Percentiles rank a stretch among this genome's conserved stretches.
Evolutionary conservation across 1,140 invertebrate species (phyloP).

Genomic region (Heliconius hermathena): DNA sequence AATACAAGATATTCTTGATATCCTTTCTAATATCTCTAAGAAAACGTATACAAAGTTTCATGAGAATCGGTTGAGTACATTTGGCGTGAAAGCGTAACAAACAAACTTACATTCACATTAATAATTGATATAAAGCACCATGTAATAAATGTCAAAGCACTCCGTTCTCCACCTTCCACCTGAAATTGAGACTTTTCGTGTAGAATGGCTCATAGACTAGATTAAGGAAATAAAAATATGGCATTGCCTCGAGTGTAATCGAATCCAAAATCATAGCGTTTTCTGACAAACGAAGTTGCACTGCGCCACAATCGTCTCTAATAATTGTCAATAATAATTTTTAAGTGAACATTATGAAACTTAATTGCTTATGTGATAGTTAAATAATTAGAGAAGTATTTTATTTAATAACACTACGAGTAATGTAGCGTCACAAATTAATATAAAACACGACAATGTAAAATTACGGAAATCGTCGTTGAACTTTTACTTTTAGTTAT

Average conservation of each 20-base stretch:
- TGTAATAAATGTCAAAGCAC: neutral
- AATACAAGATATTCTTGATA: too few species aligned
- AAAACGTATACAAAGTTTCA: too few species aligned
- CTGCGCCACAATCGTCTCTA: neutral
- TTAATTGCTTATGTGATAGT: conserved; percentile 6
- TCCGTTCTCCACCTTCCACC: neutral
- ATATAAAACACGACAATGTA: conserved; percentile 27
- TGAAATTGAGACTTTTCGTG: neutral
- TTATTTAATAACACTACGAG: conserved; percentile 27
- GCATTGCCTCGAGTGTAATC: neutral
- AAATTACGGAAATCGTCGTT: neutral
- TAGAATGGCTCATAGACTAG: neutral
- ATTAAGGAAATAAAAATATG: too few species aligned
- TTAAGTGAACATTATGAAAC: conserved; percentile 15
- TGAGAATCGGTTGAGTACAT: too few species aligned
- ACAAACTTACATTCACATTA: too few species aligned
- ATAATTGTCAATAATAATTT: neutral
- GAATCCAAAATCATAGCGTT: neutral
- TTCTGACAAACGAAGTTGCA: neutral
- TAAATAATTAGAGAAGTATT: conserved; percentile 31
- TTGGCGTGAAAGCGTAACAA: too few species aligned
- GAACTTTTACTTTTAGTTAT: neutral
- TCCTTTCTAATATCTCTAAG: too few species aligned
- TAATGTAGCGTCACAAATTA: conserved; percentile 30
- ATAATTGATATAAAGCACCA: too few species aligned